These are phyloP conservation scores for Fabriciana adippe DNA, from an alignment of 2,888 invertebrate genomes.

Conservation along the genomic window DNA sequence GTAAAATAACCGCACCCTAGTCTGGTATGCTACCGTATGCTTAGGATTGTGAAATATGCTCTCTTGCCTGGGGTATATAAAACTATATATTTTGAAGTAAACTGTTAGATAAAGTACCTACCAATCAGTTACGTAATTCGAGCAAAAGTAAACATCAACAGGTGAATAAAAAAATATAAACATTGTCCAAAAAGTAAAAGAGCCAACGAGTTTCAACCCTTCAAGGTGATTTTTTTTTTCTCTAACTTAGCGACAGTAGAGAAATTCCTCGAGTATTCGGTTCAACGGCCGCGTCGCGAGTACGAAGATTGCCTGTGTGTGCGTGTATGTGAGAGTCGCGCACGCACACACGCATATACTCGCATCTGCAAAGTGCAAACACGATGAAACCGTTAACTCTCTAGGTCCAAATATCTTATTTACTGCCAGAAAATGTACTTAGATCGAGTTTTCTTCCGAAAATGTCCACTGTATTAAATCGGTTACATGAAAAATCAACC, in stretches of 20 bases:
- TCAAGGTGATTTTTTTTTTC: constrained; percentile 68
- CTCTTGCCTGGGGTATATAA: background rate
- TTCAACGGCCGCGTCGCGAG: constrained; percentile 77
- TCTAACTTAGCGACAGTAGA: constrained; percentile 59
- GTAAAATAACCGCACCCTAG: constrained; percentile 61
- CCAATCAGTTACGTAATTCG: no score
- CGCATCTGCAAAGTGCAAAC: constrained; percentile 78
- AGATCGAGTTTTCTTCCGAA: constrained; percentile 32
- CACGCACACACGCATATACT: constrained; percentile 67
- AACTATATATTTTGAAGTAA: background rate
- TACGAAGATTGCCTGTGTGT: constrained; percentile 61
- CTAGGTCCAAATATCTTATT: constrained; percentile 63
- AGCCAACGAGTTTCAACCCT: constrained; percentile 39
- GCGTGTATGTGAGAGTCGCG: constrained; percentile 59
- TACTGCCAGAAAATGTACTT: constrained; percentile 53
- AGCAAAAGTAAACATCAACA: background rate
- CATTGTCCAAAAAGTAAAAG: background rate
- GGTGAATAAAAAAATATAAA: background rate
- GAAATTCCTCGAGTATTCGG: constrained; percentile 81
- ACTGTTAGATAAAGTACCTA: background rate
- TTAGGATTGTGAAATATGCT: constrained; percentile 59
- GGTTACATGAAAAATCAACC: no score
- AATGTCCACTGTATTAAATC: constrained; percentile 17
- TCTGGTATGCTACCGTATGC: constrained; percentile 55
- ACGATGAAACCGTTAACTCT: constrained; percentile 75